A percentile compares a stretch with the other conserved stretches of the same genome.
These are phyloP conservation scores for Galbula dea DNA, from an alignment of 2,113 vertebrate genomes.

Conservation along the genomic window DNA sequence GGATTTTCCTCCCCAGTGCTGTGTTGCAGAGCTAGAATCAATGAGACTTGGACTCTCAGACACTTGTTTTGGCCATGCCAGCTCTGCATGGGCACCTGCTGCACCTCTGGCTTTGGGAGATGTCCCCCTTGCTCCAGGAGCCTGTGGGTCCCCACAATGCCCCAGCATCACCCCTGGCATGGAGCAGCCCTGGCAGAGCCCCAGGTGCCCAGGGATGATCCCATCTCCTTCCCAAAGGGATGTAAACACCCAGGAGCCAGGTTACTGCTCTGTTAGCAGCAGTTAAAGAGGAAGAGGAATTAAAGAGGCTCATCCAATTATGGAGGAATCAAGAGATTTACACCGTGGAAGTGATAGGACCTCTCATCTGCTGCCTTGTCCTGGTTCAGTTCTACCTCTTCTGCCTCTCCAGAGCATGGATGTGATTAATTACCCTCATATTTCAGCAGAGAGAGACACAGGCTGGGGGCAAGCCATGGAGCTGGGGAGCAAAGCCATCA, in stretches of 20 bases:
- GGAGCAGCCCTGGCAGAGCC: background rate
- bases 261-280: background rate
- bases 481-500: background rate
- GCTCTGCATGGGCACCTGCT: rapidly evolving
- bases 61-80: rapidly evolving
- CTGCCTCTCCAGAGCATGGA: background rate
- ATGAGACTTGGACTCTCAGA: background rate
- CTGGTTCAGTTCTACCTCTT: rapidly evolving
- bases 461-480: background rate
- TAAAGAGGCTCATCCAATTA: background rate
- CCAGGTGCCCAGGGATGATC: background rate
- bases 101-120: background rate
- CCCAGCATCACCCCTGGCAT: rapidly evolving
- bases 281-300: background rate
- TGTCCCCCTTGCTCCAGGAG: no score
- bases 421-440: background rate
- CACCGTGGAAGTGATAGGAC: rapidly evolving
- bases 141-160: background rate
- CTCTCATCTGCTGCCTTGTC: background rate
- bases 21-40: background rate
- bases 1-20: slow-evolving; percentile 26
- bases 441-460: background rate
- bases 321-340: background rate
- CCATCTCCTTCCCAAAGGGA: background rate
- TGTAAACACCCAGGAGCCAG: rapidly evolving